These are phyloP conservation scores for Kryptopterus vitreolus DNA, from an alignment of 2,797 vertebrate species.

Conservation along the genomic window DNA sequence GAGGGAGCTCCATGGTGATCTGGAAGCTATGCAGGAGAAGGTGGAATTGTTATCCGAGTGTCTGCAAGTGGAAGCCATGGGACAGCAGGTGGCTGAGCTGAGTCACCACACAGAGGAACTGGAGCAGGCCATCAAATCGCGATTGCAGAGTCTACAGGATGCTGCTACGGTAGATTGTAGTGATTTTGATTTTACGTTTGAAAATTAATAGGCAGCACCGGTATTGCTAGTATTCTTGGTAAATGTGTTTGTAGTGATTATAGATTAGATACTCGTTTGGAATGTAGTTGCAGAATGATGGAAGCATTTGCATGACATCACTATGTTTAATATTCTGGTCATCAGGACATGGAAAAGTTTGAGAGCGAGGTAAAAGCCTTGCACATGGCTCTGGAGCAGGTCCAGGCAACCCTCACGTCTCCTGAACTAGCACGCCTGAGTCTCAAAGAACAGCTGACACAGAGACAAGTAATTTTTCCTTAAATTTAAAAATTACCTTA, in stretches of 20 bases:
- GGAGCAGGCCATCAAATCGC: slow-evolving; percentile 79
- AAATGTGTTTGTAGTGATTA: neutral
- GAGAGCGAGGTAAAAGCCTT: slow-evolving; percentile 87
- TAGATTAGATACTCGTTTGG: neutral
- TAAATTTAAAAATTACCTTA: neutral
- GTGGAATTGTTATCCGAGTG: slow-evolving; percentile 81
- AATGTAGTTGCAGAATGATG: neutral
- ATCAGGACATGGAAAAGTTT: slow-evolving; percentile 91
- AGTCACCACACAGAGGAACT: slow-evolving; percentile 84
- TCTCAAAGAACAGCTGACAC: slow-evolving; percentile 93
- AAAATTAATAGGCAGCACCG: neutral
- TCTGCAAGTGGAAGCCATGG: slow-evolving; percentile 82
- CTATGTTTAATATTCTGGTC: neutral
- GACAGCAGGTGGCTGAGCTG: slow-evolving; percentile 86
- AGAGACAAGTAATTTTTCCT: slow-evolving; percentile 84
- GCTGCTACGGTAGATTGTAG: slow-evolving; percentile 84
- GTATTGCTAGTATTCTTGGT: neutral
- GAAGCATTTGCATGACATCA: neutral
- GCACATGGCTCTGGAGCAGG: slow-evolving; percentile 87
- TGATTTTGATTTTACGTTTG: neutral
- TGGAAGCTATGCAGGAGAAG: slow-evolving; percentile 90
- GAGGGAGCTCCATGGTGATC: slow-evolving; percentile 84
- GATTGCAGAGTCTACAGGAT: slow-evolving; percentile 88
- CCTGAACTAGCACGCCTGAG: slow-evolving; percentile 91
- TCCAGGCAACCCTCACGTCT: slow-evolving; percentile 85